Conservation (phyloP, 1,140 invertebrate species). For the Penaeus vannamei region DNA sequence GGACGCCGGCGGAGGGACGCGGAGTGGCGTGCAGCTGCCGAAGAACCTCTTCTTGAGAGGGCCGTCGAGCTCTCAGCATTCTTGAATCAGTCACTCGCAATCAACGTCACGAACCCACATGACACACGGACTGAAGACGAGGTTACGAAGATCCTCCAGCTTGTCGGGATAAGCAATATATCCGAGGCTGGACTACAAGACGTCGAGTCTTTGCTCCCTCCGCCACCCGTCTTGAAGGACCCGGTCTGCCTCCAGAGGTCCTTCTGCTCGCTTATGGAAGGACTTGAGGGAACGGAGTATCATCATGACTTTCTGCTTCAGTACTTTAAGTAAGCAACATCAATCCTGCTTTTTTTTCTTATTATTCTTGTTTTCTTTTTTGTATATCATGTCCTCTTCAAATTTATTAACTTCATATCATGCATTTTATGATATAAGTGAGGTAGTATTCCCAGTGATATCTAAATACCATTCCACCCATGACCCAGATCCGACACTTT, state of each 20-base stretch:
- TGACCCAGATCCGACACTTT: no score
- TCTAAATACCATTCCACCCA: no score
- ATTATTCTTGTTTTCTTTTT: not conserved
- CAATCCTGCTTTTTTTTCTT: not conserved
- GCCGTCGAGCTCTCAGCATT: not conserved
- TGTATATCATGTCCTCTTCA: not conserved
- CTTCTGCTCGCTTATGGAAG: slow-evolving; percentile 52
- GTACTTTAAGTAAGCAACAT: slow-evolving; percentile 42
- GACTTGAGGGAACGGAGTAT: slow-evolving; percentile 36
- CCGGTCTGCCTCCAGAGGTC: slow-evolving; percentile 35
- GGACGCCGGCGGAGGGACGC: slow-evolving; percentile 9
- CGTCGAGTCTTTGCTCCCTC: slow-evolving; percentile 7
- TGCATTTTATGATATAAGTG: no score
- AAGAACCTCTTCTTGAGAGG: not conserved
- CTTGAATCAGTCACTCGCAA: not conserved
- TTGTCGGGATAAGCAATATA: not conserved
- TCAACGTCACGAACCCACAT: not conserved
- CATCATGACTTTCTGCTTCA: slow-evolving; percentile 37
- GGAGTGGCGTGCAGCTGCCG: no score
- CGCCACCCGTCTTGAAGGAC: not conserved
- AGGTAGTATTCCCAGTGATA: no score
- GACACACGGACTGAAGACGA: not conserved
- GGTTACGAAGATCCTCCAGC: not conserved
- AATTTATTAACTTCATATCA: not conserved
- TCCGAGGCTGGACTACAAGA: slow-evolving; percentile 10